Percentiles rank a stretch among this genome's conserved stretches.
These are phyloP conservation scores for Spea multiplicata DNA, from an alignment of 2,113 vertebrate genomes.

Conservation along the genomic window DNA sequence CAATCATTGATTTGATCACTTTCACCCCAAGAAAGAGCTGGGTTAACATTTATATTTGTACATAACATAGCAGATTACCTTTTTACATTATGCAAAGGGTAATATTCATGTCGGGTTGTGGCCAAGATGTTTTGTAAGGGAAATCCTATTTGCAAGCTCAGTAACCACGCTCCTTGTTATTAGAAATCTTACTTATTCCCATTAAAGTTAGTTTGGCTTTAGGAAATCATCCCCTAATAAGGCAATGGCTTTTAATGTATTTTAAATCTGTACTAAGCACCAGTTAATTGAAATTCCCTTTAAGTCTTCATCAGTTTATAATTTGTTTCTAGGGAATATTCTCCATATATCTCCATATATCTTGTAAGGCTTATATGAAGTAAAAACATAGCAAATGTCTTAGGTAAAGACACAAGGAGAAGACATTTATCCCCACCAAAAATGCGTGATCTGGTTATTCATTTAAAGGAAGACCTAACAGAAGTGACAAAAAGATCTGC, in stretches of 20 bases:
- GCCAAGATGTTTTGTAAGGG: not conserved
- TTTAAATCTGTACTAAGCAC: slow-evolving; percentile 51
- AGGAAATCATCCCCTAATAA: slow-evolving; percentile 48
- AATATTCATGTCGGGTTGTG: not conserved
- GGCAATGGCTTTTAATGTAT: slow-evolving; percentile 48
- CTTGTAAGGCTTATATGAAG: slow-evolving; percentile 26
- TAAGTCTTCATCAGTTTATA: slow-evolving; percentile 46
- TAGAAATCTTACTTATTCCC: slow-evolving; percentile 15
- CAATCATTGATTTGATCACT: too few relatives aligned
- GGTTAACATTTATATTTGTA: not conserved
- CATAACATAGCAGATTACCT: not conserved
- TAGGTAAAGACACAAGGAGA: slow-evolving; percentile 37
- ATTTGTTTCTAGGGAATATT: slow-evolving; percentile 40
- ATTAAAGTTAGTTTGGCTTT: slow-evolving; percentile 39
- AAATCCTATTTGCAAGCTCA: not conserved
- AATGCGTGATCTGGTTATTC: slow-evolving; percentile 51
- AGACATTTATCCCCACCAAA: slow-evolving; percentile 46
- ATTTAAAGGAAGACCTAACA: slow-evolving; percentile 13
- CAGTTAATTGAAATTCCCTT: slow-evolving; percentile 48
- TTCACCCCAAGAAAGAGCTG: not conserved
- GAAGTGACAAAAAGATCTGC: too few relatives aligned
- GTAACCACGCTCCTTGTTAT: not conserved
- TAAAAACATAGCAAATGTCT: slow-evolving; percentile 47
- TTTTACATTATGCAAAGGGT: not conserved
- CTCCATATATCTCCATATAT: slow-evolving; percentile 16